Base-by-base conservation (phyloP, 2,888 invertebrate genomes). In the Saturnia japonica region DNA sequence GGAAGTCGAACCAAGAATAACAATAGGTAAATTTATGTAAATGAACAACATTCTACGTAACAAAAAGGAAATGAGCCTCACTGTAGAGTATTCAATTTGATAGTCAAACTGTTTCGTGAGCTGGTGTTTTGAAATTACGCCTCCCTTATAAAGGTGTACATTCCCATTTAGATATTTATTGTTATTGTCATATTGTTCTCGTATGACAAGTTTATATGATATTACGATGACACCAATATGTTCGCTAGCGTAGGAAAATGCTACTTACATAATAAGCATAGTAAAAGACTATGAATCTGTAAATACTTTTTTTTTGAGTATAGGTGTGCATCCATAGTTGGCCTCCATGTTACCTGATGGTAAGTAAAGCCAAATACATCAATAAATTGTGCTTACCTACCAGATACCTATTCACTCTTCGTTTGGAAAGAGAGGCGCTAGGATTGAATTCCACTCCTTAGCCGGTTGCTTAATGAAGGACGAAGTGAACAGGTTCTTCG, bases 21-120 rank as follows among this genome's bases (percentile, higher is more conserved):
- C 92, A 93, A 93, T 91, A 91, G 90, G 88, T 91, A 91, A 92
- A 92, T 93, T 91, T 93, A 93, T 93, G 91, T 92, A 91, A 93
- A 93, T 92, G 91, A 91, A 85, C 83, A 80, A 82, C 83, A 83
- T 86, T 82, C 84, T 88, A 85, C 87, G 91, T 86, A 90, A 91
- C 91, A 90, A 91, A 91, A 91, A 91, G 90, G 91, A 92, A 93
- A 92, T 88, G 91, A 90, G 85, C 82, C 82, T 76, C 81, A 79
- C 83, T 81, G 84, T 81, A 80, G 82, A 85, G 82, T 85, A 85
- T 88, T 89, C 85, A 84, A 84, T 88, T 91, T 87, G 86, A 88
- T 89, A 84, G 88, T 80, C 81, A 78, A 83, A 84, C 82, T 78
- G 80, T 85, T 85, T 84, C 81, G 82, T 85, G 80, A 82, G 82